Evolutionary conservation across 1,140 invertebrate genomes (phyloP).

Genomic region (Euschistus heros): DNA sequence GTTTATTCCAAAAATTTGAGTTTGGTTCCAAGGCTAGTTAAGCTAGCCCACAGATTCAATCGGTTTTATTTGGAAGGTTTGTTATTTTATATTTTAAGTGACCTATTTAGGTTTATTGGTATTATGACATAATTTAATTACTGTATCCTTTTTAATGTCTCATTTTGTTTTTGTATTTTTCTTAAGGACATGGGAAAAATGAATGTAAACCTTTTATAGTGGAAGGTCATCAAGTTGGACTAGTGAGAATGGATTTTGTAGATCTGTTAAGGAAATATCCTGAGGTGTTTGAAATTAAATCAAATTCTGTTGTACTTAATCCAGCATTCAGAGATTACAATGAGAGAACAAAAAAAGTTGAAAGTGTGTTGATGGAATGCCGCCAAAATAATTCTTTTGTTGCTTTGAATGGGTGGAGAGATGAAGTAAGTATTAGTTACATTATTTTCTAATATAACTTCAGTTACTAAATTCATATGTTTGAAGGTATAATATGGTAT

Average conservation of each 20-base stretch:
- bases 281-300: constrained; percentile 51
- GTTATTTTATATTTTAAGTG: constrained; percentile 28
- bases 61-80: constrained; percentile 75
- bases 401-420: constrained; percentile 75
- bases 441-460: neutral
- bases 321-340: constrained; percentile 72
- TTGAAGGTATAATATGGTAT: neutral
- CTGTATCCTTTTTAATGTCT: too few relatives aligned
- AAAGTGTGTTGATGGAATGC: constrained; percentile 63
- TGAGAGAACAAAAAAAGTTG: constrained; percentile 65
- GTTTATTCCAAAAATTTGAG: neutral
- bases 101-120: neutral
- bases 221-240: constrained; percentile 75
- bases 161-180: constrained; percentile 31
- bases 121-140: neutral
- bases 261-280: constrained; percentile 67
- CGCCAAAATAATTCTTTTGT: constrained; percentile 51
- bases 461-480: neutral
- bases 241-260: constrained; percentile 70
- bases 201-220: constrained; percentile 77
- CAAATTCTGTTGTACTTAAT: constrained; percentile 64
- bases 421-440: constrained; percentile 52
- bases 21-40: constrained; percentile 37
- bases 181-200: constrained; percentile 54
- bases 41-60: constrained; percentile 71